Conservation (phyloP, 2,113 vertebrate genomes). For the Chaenocephalus aceratus region DNA sequence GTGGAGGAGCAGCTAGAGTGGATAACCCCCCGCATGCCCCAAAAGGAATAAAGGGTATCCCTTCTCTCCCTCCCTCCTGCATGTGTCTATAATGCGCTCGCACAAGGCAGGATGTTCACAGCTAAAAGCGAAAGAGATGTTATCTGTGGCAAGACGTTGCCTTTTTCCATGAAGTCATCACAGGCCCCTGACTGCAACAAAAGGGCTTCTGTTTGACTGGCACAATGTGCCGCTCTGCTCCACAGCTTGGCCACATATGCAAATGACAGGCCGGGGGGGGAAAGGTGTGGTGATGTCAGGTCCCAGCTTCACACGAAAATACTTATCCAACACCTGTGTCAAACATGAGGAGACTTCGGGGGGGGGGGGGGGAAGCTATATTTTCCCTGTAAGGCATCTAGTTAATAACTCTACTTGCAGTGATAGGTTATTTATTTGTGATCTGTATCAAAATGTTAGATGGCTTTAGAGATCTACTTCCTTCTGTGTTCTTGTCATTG, state of each 20-base stretch:
- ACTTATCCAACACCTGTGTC: constrained; percentile 7
- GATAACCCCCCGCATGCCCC: not conserved
- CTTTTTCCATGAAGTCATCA: constrained; percentile 88
- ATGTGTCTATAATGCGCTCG: constrained; percentile 55
- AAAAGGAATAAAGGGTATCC: constrained; percentile 72
- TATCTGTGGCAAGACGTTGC: constrained; percentile 81
- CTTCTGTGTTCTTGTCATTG: constrained; percentile 21
- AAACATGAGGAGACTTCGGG: not conserved
- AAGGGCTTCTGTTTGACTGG: constrained; percentile 72
- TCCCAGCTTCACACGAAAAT: not conserved
- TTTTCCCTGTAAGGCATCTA: not conserved
- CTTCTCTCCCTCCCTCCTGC: constrained; percentile 75
- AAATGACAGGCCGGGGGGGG: constrained; percentile 67
- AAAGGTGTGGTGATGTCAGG: constrained; percentile 60
- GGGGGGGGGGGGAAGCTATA: not conserved
- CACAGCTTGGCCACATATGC: constrained; percentile 74
- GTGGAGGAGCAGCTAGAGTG: not conserved
- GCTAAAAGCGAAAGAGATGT: constrained; percentile 80
- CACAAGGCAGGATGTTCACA: constrained; percentile 84
- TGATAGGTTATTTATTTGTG: not conserved
- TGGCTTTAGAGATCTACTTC: not conserved
- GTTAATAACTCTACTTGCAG: not conserved
- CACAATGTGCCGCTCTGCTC: constrained; percentile 69
- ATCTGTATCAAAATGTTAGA: not conserved
- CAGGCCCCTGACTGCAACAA: constrained; percentile 72